These are phyloP conservation scores for Ptychochromis oligacanthus DNA, from an alignment of 2,113 vertebrate species.

Conservation along the genomic window DNA sequence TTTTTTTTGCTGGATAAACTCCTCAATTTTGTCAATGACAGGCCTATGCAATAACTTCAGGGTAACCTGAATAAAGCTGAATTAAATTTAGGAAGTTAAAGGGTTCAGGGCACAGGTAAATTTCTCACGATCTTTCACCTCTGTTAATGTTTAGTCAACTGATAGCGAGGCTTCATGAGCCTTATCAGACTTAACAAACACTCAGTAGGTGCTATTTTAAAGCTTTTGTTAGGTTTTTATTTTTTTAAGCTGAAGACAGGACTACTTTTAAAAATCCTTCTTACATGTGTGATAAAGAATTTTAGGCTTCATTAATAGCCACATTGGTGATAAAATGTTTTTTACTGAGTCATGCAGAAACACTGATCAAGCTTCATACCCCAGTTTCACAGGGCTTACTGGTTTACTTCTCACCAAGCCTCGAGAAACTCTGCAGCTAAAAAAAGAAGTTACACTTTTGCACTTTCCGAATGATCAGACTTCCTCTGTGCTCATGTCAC, in stretches of 20 bases:
- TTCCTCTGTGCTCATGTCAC: slow-evolving; percentile 56
- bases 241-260: not conserved
- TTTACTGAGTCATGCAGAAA: not conserved
- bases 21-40: accelerated
- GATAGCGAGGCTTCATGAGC: slow-evolving; percentile 6
- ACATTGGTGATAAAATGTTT: not conserved
- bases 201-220: not conserved
- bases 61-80: not conserved
- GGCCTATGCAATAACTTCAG: not conserved
- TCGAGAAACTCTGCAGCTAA: slow-evolving; percentile 57
- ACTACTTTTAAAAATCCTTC: not conserved
- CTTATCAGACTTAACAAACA: slow-evolving; percentile 16
- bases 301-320: not conserved
- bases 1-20: not conserved
- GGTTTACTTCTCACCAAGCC: slow-evolving; percentile 52
- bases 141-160: slow-evolving; percentile 56
- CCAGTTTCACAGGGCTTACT: not conserved
- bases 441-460: slow-evolving; percentile 62
- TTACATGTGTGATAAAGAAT: not conserved
- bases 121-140: slow-evolving; percentile 28
- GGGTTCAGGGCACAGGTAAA: not conserved
- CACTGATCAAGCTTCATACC: not conserved
- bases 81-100: not conserved
- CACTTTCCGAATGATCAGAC: slow-evolving; percentile 37
- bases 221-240: not conserved